Evolutionary conservation across 2,888 invertebrate genomes (phyloP), one percentile per base, ranked within the genome.

Genomic region (Stegana nigrithorax): DNA sequence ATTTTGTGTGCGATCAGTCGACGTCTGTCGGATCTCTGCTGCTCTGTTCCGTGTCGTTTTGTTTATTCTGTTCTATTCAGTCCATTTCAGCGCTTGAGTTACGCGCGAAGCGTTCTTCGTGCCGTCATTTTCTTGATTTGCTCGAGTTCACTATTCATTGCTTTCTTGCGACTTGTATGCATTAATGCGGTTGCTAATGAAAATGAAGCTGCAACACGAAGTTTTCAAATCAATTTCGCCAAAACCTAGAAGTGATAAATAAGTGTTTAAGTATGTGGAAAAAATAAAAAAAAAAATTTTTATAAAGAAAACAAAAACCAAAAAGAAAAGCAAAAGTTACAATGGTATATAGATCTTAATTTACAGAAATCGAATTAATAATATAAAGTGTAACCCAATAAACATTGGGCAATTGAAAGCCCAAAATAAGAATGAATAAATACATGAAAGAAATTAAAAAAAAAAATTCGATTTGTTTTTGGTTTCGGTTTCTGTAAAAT

Each of bases 391-490:
- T 23, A 55, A 8, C 14, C n/a, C 53, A 19, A 44, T 12, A 23
- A 32, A 32, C 12, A 32, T 12, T 32, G 12, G 7, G n/a, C n/a
- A n/a, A n/a, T n/a, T n/a, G n/a, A n/a, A n/a, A n/a, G n/a, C n/a
- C n/a, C n/a, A 17, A 44, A 17, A 44, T 19, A 4, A 17, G 19
- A 8, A 19, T n/a, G 27, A 6, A 1, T 2, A 14, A 51, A 51
- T 26, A 26, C 26, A 26, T 27, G 12, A 6, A 45, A 45, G 14
- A 25, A 26, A 51, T 27, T 14, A 32, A n/a, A 29, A 53, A 8
- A 29, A 17, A 29, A 29, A 32, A 29, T 32, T 55, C 14, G 8
- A 67, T 65, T 61, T 60, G 45, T 56, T 47, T 63, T 59, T 59
- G 56, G 45, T 60, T 64, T 60, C 51, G 64, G 45, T 53, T 47